Base-by-base conservation (phyloP, 2,113 vertebrate species). In the Thunnus maccoyii region DNA sequence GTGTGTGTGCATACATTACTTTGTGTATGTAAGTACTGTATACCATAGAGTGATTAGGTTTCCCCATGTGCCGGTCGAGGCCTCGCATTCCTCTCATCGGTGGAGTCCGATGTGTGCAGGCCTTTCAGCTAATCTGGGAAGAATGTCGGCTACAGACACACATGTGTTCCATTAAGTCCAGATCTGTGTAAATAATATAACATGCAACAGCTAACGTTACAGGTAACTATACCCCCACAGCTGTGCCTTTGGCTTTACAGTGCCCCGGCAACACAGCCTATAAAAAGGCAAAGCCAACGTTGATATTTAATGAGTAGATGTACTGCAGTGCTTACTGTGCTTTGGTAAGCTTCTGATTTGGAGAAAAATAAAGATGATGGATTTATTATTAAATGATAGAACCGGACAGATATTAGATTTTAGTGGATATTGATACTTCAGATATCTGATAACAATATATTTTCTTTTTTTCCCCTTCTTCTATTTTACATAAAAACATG, bases 161-260 rank as follows among this genome's bases (percentile, higher is more conserved):
- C 91, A 93, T 93, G 92, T 93, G 93, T 92, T 94, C 89, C 89
- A 93, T 94, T 94, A 93, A 92, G 78, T 86, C 82, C 83, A 92
- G 89, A 92, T 91, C 88, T 92, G 89, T 64, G 85, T 92, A 91
- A 92, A 91, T 93, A 93, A 93, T 94, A 93, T 90, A 92, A 93
- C 89, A 88, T 86, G 90, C 82, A 86, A 84, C 86, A 88, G 91
- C 93, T 94, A 90, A 87, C 82, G 78, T 94, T 94, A 90, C 93
- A 93, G 92, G 91, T 93, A 93, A 93, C 92, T 78, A 62, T 90
- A 93, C 80, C 90, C 90, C 83, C 76, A 83, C 91, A 93, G 92
- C 93, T 94, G 92, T 80, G 88, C 78, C 76, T 71, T n/a, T 20
- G 91, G 89, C 88, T 93, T 91, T 85, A 82, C 89, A 86, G 86